Percentiles rank a stretch among this genome's conserved stretches.
Evolutionary conservation across 2,797 vertebrate species (phyloP).

Genomic region (Enteromius afrohamiltoni): DNA sequence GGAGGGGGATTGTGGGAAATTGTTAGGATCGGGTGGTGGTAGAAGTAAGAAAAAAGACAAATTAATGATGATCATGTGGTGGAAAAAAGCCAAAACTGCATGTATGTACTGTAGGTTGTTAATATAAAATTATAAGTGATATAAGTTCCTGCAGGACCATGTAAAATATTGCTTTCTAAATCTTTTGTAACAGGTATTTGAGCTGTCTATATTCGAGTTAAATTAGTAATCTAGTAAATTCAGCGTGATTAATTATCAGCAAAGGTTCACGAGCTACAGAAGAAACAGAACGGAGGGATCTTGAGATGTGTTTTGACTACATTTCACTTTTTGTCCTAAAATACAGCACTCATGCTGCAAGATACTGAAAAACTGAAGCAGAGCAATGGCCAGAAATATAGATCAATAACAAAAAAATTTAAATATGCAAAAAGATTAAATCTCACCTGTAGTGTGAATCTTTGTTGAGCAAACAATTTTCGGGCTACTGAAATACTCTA

Average conservation of each 20-base stretch:
- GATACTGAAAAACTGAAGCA: neutral
- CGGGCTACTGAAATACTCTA: no score
- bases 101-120: neutral
- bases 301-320: neutral
- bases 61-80: slow-evolving; percentile 47
- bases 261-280: neutral
- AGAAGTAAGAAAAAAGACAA: slow-evolving; percentile 61
- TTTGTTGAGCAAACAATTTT: neutral
- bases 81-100: slow-evolving; percentile 8
- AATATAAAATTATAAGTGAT: neutral
- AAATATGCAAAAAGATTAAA: neutral
- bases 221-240: neutral
- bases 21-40: slow-evolving; percentile 59
- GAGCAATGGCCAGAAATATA: neutral
- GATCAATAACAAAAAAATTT: neutral
- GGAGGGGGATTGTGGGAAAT: slow-evolving; percentile 58
- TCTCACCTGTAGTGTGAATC: neutral
- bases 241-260: neutral
- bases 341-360: neutral
- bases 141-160: neutral
- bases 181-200: neutral
- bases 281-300: neutral
- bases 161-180: neutral
- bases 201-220: neutral
- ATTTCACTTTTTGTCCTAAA: neutral